Evolutionary conservation across 1,140 invertebrate genomes (phyloP).

Genomic region (Drosophila ercepeae): DNA sequence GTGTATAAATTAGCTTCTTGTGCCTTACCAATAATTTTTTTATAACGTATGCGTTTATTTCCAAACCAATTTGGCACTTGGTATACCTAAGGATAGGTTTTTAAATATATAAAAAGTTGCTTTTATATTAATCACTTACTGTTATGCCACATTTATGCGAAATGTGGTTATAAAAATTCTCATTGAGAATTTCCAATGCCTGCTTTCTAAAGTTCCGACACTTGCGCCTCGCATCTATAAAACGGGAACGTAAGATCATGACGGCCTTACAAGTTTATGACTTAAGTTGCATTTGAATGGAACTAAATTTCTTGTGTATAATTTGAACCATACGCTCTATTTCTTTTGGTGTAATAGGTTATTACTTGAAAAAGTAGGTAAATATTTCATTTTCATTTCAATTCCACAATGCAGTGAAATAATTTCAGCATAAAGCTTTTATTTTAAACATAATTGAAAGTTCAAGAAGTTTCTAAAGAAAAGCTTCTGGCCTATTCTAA

Average conservation of each 20-base stretch:
- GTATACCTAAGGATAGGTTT: conserved; percentile 59
- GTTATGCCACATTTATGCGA: conserved; percentile 99
- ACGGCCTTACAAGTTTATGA: conserved; percentile 99
- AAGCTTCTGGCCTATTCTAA: too few species aligned
- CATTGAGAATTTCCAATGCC: conserved; percentile 99
- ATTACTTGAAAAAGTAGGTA: background rate
- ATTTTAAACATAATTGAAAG: too few species aligned
- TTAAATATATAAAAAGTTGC: background rate
- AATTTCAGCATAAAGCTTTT: too few species aligned
- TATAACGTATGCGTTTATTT: conserved; percentile 99
- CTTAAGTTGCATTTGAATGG: conserved; percentile 99
- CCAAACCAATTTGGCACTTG: conserved; percentile 99
- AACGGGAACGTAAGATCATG: conserved; percentile 96
- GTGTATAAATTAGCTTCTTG: conserved; percentile 99
- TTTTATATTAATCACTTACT: conserved; percentile 87
- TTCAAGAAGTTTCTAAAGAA: too few species aligned
- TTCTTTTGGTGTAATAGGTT: conserved; percentile 95
- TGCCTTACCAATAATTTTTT: conserved; percentile 99
- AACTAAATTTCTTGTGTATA: conserved; percentile 99
- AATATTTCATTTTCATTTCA: too few species aligned
- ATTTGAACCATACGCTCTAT: conserved; percentile 99
- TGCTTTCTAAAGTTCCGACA: conserved; percentile 99
- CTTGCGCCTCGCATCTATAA: conserved; percentile 98
- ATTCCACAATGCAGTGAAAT: too few species aligned
- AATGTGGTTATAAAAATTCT: conserved; percentile 99